Evolutionary conservation across 2,113 vertebrate species (phyloP), one percentile per base, ranked within the genome.

Genomic region (Stegastes partitus): DNA sequence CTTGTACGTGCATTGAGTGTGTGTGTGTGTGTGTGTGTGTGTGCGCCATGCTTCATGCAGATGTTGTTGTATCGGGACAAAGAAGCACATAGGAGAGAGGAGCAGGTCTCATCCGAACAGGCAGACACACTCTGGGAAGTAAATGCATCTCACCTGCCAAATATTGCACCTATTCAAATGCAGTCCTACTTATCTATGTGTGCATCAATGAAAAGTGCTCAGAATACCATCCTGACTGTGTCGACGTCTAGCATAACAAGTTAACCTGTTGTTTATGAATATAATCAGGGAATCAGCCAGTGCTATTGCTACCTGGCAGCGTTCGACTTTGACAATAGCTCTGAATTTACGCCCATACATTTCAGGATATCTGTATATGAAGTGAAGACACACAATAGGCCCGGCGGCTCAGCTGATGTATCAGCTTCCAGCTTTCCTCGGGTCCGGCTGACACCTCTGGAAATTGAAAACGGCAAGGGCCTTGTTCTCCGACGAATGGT

Each of bases 401-500:
- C 63, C 34, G 44, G 57, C 49, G 26, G 75, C 87, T 81, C 16
- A 39, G 76, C 76, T 89, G 85, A 91, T 91, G 89, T 82, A 92
- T 93, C 86, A 83, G 82, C 87, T 84, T 21, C 25, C 73, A 81
- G 85, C 50, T 58, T 73, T 84, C 79, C 75, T 28, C 66, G 44
- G 56, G 86, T 87, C 90, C 83, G 6, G 74, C 88, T 94, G 93
- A 93, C 92, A 93, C 88, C 81, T 84, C 77, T 88, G 90, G 82
- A 92, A 93, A 94, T 94, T 92, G 93, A 92, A 93, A 94, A 89
- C 67, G 68, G 79, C 80, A 16, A 77, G 77, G 77, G 85, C 87
- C 90, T 91, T 88, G 89, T 88, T 90, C 74, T 16, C 59, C 84
- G 50, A 90, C 82, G 79, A 86, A 91, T 91, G 82, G 89, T 70